Evolutionary conservation across 2,797 vertebrate genomes (phyloP), one percentile per base, ranked within the genome.

Genomic region (Alauda arvensis): DNA sequence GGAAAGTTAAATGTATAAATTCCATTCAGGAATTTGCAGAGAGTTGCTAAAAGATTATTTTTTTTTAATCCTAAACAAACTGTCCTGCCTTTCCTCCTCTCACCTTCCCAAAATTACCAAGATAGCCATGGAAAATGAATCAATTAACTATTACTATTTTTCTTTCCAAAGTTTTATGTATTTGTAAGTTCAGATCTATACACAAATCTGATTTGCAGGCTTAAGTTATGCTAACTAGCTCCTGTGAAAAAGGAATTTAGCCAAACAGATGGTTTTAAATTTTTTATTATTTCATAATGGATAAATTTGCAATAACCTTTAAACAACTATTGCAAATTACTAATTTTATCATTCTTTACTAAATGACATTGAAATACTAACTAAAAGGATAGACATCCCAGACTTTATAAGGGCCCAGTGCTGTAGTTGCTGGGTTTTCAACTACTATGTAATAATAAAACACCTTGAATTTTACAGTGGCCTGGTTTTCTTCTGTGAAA

Each of bases 221-320:
- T 69, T 69, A 80, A 79, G 49, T 42, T 91, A 48, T 62, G 31
- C 21, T 80, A 75, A 37, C 46, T 75, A 70, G 88, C 18, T 86
- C 52, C 70, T 93, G 31, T 82, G 51, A 68, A 88, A 88, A 77
- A 61, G 57, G 66, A 82, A 57, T 93, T 84, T 90, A 91, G 62
- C 68, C 76, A 90, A 76, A 33, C 46, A 71, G 29, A 83, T 85
- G 39, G 45, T 80, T 95, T 83, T 72, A 80, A 89, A 65, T 39
- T 74, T 39, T 65, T 69, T 92, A 53, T 91, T 74, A 56, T 76
- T 85, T 31, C 39, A 40, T 91, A 57, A 43, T 87, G 53, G 61
- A 55, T 85, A 68, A n/a, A 67, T 82, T 75, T 62, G 8, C 61
- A 57, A 40, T 66, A 37, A 49, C 53, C 68, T 94, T 87, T 89